Conservation (phyloP, 2,113 vertebrate species). For the Perognathus longimembris region DNA sequence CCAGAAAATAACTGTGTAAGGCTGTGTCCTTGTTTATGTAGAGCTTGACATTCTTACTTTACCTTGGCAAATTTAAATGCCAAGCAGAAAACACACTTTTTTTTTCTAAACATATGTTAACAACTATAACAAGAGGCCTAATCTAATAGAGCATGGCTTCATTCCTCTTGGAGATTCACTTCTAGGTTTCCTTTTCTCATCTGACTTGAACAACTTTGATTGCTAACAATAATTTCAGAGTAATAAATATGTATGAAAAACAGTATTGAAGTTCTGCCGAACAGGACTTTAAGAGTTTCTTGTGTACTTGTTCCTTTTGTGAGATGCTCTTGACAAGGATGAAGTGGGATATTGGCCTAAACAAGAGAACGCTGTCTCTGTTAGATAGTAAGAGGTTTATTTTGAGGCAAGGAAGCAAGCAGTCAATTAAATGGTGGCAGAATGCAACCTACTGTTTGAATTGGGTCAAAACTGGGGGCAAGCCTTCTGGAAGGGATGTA, state of each 20-base stretch:
- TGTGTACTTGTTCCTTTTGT: background rate
- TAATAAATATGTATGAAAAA: background rate
- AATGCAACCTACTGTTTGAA: background rate
- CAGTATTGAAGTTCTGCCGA: background rate
- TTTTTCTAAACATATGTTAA: conserved; percentile 60
- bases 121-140: background rate
- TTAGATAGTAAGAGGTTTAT: background rate
- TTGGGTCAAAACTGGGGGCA: background rate
- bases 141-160: background rate
- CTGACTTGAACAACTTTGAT: conserved; percentile 29
- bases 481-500: background rate
- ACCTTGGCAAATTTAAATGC: conserved; percentile 72
- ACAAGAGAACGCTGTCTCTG: background rate
- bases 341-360: background rate
- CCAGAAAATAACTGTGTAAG: conserved; percentile 32
- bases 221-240: conserved; percentile 2
- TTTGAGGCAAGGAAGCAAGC: background rate
- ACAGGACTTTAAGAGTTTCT: background rate
- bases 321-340: background rate
- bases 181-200: conserved; percentile 29
- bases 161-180: background rate
- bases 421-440: background rate
- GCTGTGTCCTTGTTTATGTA: conserved; percentile 53
- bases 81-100: conserved; percentile 68
- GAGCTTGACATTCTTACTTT: conserved; percentile 48